A percentile compares a stretch with the other conserved stretches of the same genome.
Conservation (phyloP, 2,888 invertebrate species). For the Actias luna region DNA sequence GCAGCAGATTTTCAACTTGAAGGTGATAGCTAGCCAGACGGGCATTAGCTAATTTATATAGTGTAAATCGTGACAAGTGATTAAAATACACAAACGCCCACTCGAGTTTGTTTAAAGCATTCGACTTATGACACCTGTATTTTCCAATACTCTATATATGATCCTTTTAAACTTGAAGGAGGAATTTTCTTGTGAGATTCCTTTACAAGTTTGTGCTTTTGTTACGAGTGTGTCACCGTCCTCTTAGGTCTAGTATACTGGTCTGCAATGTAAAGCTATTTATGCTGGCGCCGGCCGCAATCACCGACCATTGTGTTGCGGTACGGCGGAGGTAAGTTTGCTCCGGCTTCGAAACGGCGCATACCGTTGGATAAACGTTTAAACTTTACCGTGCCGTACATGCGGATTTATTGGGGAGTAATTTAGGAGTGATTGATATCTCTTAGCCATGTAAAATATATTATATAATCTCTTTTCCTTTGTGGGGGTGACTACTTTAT, state of each 20-base stretch:
- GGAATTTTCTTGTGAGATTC: neutral
- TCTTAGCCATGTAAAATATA: neutral
- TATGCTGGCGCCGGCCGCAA: slow-evolving; percentile 71
- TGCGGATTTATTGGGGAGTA: slow-evolving; percentile 4
- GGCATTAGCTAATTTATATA: no score
- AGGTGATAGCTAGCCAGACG: no score
- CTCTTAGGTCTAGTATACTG: slow-evolving; percentile 23
- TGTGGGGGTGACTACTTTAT: no score
- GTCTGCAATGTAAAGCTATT: slow-evolving; percentile 47
- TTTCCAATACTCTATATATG: no score
- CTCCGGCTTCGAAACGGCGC: slow-evolving; percentile 20
- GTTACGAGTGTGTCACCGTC: neutral
- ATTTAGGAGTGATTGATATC: neutral
- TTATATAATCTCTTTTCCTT: no score
- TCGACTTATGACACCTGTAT: no score
- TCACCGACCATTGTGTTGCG: slow-evolving; percentile 65
- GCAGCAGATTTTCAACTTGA: no score
- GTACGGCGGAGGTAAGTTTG: slow-evolving; percentile 25
- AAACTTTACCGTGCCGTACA: slow-evolving; percentile 2
- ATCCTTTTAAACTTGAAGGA: no score
- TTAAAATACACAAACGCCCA: no score
- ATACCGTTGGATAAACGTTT: slow-evolving; percentile 8
- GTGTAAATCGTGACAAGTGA: no score
- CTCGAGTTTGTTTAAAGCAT: no score
- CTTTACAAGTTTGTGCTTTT: neutral